Evolutionary conservation across 1,140 invertebrate species (phyloP).

Genomic region (Cyrtorhinus lividipennis): DNA sequence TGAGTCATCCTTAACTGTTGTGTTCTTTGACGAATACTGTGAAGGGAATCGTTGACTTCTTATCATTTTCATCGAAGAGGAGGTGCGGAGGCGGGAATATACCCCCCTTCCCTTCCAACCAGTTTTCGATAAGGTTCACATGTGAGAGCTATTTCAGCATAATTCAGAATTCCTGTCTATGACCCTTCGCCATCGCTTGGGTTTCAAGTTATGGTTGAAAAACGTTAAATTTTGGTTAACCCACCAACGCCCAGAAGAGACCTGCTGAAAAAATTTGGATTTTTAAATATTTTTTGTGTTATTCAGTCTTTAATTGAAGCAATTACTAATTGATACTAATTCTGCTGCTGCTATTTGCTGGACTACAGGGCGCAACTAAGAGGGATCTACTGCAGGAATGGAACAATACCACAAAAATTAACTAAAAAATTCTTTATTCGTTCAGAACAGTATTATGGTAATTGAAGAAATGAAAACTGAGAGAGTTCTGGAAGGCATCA

Average conservation of each 20-base stretch:
- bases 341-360: background rate
- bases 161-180: too few species aligned
- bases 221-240: background rate
- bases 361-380: background rate
- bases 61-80: too few species aligned
- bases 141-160: too few species aligned
- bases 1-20: too few species aligned
- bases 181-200: too few species aligned
- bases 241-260: background rate
- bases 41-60: too few species aligned
- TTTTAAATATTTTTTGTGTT: background rate
- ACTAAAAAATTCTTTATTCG: background rate
- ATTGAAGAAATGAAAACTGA: background rate
- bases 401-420: background rate
- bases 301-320: background rate
- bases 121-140: too few species aligned
- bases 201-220: too few species aligned
- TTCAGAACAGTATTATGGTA: background rate
- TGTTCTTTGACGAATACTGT: too few species aligned
- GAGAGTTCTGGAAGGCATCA: too few species aligned
- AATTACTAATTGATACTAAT: background rate
- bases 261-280: background rate
- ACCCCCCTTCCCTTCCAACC: too few species aligned
- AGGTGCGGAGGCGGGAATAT: too few species aligned
- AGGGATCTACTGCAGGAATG: background rate